A percentile compares a stretch with the other conserved stretches of the same genome.
Evolutionary conservation across 2,797 vertebrate species (phyloP).

Genomic region (Sebastes baramenuke): DNA sequence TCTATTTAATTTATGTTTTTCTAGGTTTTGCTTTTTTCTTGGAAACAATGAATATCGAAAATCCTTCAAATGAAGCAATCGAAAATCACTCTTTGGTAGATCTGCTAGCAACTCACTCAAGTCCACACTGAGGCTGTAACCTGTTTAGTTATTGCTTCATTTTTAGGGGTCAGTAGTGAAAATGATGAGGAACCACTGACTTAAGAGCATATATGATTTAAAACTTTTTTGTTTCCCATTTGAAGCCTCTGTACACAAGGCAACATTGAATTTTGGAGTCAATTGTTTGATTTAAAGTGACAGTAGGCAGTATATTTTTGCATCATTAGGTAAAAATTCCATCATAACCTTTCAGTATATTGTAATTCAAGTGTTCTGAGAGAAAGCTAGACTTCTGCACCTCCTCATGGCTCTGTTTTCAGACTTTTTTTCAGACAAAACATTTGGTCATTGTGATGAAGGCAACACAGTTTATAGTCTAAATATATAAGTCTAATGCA

Average conservation of each 20-base stretch:
- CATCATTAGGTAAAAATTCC: no score
- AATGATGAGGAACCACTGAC: background rate
- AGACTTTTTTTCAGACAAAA: no score
- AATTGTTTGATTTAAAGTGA: no score
- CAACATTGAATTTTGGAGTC: background rate
- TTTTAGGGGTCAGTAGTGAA: background rate
- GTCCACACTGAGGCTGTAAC: background rate
- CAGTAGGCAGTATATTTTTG: no score
- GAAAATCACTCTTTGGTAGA: background rate
- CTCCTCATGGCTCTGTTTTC: no score
- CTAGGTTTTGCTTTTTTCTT: background rate
- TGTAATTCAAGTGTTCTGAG: no score
- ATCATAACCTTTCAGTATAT: no score
- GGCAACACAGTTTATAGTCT: no score
- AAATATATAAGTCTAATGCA: no score
- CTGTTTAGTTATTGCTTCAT: background rate
- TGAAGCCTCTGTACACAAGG: background rate
- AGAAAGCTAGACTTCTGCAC: no score
- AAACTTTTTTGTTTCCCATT: background rate
- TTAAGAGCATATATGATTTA: background rate
- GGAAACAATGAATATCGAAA: background rate
- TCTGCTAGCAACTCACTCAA: background rate
- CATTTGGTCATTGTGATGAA: no score
- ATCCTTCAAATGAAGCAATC: background rate
- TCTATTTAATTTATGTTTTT: fast-evolving